Conservation (phyloP, 2,797 vertebrate genomes). For the Lophotriccus pileatus region DNA sequence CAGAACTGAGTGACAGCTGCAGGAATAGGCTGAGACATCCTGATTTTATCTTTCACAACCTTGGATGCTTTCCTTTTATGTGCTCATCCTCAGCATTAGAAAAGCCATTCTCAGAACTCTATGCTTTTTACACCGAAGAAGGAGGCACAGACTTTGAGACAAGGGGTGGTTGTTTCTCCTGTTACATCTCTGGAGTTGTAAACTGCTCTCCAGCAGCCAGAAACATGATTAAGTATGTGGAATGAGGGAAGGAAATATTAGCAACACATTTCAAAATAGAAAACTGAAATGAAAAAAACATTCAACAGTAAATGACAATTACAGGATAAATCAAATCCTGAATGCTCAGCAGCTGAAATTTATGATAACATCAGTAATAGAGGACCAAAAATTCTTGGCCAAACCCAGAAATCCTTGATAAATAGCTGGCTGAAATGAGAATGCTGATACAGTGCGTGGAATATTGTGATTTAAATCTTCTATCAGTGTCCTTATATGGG, state of each 20-base stretch:
- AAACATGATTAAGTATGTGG: background rate
- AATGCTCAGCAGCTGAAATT: background rate
- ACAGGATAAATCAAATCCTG: background rate
- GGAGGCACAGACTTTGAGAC: background rate
- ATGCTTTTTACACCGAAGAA: background rate
- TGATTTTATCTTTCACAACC: background rate
- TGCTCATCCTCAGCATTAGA: background rate
- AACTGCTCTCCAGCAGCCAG: background rate
- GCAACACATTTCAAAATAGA: background rate
- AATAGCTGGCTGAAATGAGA: background rate
- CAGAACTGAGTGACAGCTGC: constrained; percentile 1
- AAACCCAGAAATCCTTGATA: background rate
- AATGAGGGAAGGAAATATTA: background rate
- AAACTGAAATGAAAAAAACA: background rate
- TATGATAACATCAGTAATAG: background rate
- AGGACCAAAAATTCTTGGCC: background rate
- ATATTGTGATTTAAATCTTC: background rate
- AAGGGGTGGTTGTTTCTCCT: background rate
- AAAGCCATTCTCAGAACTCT: background rate
- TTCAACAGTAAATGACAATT: background rate
- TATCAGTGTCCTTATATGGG: background rate
- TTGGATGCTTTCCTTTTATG: background rate
- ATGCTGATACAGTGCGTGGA: background rate
- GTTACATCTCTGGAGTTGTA: background rate
- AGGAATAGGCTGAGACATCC: background rate